phyloP scores from a whole-genome alignment of 2,888 invertebrate genomes.

The Merodon equestris region DNA sequence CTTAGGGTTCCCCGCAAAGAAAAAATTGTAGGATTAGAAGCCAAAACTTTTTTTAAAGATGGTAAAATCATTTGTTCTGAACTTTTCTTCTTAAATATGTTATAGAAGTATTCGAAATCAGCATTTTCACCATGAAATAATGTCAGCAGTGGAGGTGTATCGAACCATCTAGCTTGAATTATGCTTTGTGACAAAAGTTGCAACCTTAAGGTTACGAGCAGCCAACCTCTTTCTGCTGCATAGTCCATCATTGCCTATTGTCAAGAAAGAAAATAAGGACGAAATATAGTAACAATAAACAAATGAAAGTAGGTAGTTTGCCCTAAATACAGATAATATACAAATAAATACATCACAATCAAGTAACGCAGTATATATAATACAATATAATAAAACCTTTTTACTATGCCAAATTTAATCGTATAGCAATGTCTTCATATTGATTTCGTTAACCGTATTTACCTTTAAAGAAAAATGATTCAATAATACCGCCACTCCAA shows the following conservation, averaged over 20 bases:
- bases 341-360: too few species aligned
- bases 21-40: too few species aligned
- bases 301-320: neutral
- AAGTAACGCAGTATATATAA: too few species aligned
- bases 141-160: slow-evolving; percentile 86
- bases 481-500: too few species aligned
- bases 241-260: slow-evolving; percentile 97
- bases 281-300: too few species aligned
- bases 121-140: slow-evolving; percentile 87
- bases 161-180: slow-evolving; percentile 93
- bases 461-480: too few species aligned
- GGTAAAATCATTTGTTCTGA: slow-evolving; percentile 75
- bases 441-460: too few species aligned
- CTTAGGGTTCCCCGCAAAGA: neutral
- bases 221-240: slow-evolving; percentile 93
- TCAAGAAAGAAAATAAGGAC: neutral
- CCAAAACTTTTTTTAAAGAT: slow-evolving; percentile 74
- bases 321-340: neutral
- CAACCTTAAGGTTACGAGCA: slow-evolving; percentile 87
- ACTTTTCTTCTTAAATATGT: slow-evolving; percentile 71
- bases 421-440: too few species aligned
- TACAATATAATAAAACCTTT: too few species aligned
- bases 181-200: slow-evolving; percentile 93
- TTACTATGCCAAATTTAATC: too few species aligned
- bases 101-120: slow-evolving; percentile 82